Evolutionary conservation across 2,113 vertebrate genomes (phyloP).

Genomic region (Forbesichthys agassizii): DNA sequence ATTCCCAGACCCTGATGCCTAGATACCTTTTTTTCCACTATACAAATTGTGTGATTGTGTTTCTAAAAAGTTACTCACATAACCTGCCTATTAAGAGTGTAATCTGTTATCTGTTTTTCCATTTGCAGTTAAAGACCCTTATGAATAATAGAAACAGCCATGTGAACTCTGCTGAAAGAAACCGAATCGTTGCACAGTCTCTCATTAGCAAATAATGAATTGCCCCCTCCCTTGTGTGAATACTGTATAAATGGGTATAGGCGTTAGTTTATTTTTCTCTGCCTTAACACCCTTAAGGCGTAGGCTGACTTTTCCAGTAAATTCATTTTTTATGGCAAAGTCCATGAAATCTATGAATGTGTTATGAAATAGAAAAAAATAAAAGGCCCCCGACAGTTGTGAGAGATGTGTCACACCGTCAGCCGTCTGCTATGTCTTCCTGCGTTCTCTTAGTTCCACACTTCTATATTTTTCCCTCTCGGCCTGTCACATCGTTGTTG

Average conservation of each 20-base stretch:
- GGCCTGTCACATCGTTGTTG: not conserved
- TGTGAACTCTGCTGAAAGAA: constrained; percentile 16
- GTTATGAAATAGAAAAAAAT: constrained; percentile 9
- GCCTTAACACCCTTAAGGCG: not conserved
- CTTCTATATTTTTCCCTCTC: constrained; percentile 11
- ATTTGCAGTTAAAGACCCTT: constrained; percentile 18
- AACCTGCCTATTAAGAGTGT: constrained; percentile 17
- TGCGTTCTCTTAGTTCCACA: constrained; percentile 12
- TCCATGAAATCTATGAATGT: constrained; percentile 35
- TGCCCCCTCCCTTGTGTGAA: constrained; percentile 7
- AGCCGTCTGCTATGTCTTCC: constrained; percentile 8
- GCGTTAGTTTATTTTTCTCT: constrained; percentile 14
- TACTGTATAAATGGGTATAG: constrained; percentile 14
- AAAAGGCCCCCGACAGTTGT: not conserved
- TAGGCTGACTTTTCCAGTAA: not conserved
- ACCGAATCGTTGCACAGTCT: not conserved
- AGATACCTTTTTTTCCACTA: constrained; percentile 3
- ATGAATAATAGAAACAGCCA: constrained; percentile 35
- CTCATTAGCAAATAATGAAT: constrained; percentile 20
- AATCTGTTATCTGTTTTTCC: constrained; percentile 27
- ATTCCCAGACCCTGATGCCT: not conserved
- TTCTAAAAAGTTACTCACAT: constrained; percentile 9
- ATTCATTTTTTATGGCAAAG: constrained; percentile 9
- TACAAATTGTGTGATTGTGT: constrained; percentile 12
- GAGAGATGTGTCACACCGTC: constrained; percentile 16